These are phyloP conservation scores for Saguinus imperator DNA, from an alignment of 2,113 vertebrate genomes.

Conservation along the genomic window DNA sequence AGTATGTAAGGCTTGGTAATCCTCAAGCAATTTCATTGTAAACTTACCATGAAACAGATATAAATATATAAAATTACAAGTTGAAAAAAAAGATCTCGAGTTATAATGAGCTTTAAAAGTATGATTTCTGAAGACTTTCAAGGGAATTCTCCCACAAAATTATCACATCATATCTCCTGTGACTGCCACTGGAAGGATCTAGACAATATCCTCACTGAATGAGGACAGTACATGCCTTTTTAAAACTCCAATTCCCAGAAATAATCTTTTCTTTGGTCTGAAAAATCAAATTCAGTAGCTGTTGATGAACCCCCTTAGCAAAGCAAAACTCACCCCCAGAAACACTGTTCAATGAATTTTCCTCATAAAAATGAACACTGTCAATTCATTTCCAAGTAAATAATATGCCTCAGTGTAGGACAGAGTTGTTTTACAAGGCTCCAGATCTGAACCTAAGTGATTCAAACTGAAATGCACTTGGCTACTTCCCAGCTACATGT, in stretches of 20 bases:
- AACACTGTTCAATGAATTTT: neutral
- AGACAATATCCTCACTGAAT: neutral
- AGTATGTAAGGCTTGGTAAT: neutral
- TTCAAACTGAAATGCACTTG: neutral
- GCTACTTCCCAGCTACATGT: neutral
- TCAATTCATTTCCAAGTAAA: neutral
- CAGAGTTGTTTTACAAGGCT: neutral
- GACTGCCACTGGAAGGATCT: neutral
- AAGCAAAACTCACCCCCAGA: neutral
- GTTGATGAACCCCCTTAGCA: neutral
- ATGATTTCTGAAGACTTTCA: neutral
- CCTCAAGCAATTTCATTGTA: slow-evolving; percentile 6
- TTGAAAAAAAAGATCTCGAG: neutral
- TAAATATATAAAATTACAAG: neutral
- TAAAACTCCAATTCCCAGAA: neutral
- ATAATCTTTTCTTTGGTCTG: neutral
- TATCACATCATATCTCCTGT: neutral
- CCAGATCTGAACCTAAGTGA: neutral
- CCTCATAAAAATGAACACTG: neutral
- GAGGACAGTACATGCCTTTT: neutral
- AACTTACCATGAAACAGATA: neutral
- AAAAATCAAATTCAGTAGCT: neutral
- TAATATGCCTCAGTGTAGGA: neutral
- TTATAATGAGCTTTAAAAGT: neutral
- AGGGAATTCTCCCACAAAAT: neutral